A percentile compares a stretch with the other conserved stretches of the same genome.
phyloP scores from a whole-genome alignment of 2,113 vertebrate species.

The Callorhinus ursinus region DNA sequence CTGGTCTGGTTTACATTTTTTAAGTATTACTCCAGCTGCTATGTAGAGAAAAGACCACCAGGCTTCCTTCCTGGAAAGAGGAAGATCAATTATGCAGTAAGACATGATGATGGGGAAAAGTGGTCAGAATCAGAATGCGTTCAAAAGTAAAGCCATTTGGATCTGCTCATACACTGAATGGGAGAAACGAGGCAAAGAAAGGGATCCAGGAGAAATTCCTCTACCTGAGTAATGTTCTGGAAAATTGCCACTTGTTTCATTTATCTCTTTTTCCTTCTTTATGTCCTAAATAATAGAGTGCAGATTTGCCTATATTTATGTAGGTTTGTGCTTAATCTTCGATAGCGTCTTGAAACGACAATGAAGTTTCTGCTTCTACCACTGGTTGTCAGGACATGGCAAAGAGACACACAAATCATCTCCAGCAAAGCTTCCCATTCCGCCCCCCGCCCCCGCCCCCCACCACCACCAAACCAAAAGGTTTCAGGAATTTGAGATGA shows the following conservation, averaged over 20 bases:
- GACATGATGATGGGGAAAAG: neutral
- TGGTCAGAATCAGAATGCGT: neutral
- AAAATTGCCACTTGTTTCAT: neutral
- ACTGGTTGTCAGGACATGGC: neutral
- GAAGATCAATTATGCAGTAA: neutral
- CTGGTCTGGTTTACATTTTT: neutral
- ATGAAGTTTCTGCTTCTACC: neutral
- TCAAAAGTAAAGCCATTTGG: neutral
- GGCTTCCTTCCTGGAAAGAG: neutral
- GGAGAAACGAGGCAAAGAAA: neutral
- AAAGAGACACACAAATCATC: neutral
- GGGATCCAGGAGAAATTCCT: neutral
- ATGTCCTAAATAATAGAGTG: neutral
- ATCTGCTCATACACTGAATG: neutral
- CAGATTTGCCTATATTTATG: neutral
- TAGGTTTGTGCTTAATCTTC: neutral
- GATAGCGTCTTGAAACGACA: neutral
- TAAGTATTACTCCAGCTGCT: neutral
- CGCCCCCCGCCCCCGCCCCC: accelerated
- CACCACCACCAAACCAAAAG: neutral
- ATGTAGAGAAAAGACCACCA: neutral
- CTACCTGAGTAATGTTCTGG: neutral
- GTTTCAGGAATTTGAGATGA: neutral
- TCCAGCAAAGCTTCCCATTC: neutral
- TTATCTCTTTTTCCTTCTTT: neutral